Evolutionary conservation across 2,797 vertebrate species (phyloP), one percentile per base, ranked within the genome.

Genomic region (Limosa lapponica): DNA sequence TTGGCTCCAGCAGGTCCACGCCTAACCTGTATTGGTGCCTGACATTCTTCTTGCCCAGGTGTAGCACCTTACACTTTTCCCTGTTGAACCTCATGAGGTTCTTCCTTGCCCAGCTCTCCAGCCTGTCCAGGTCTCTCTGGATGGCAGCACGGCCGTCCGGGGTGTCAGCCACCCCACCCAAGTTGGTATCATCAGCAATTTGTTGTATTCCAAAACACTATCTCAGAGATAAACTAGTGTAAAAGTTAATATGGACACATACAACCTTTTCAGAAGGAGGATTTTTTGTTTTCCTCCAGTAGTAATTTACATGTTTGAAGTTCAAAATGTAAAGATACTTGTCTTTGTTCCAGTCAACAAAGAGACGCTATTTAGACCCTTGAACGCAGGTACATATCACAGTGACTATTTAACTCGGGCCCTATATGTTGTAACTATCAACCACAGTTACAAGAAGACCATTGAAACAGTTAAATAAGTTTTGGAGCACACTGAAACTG

Each of bases 171-270:
- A n/a, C n/a, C n/a, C n/a, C n/a, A n/a, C n/a, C n/a, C n/a, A n/a
- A n/a, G n/a, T n/a, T n/a, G n/a, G n/a, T n/a, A n/a, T n/a, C n/a
- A n/a, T n/a, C n/a, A n/a, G n/a, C n/a, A n/a, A 13, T 74, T 39
- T 59, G 8, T 57, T 37, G 15, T 19, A 18, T 64, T 86, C 54
- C 16, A 85, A 73, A 93, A 65, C 11, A 43, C 14, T 57, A 1
- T 49, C 36, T 70, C 3, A 6, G 41, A 1, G 0, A 30, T 49
- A 64, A 73, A 66, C 19, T 34, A 67, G 3, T 6, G 0, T 32
- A 55, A 62, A 89, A 49, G 18, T 46, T 15, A 81, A 52, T n/a
- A 19, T 44, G 46, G 23, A 74, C 44, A 81, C 18, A 49, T 8
- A 8, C 15, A 74, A 5, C 11, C 9, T 69, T 57, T 64, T 61